A percentile compares a stretch with the other conserved stretches of the same genome.
phyloP scores from a whole-genome alignment of 2,797 vertebrate species.

The Aphelocoma californica region DNA sequence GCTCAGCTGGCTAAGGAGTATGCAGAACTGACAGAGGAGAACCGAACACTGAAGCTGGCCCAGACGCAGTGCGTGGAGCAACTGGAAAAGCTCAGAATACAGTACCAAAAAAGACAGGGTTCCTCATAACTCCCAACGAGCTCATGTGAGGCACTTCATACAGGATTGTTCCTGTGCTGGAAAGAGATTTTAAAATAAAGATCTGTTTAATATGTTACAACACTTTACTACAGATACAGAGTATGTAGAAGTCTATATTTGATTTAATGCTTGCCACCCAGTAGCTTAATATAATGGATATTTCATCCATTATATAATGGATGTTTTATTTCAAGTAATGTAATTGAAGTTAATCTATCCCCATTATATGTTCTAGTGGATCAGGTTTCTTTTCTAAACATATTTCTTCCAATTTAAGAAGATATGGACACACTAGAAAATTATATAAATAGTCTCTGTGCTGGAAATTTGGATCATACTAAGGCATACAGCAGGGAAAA shows the following conservation, averaged over 20 bases:
- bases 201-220: slow-evolving; percentile 50
- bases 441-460: slow-evolving; percentile 60
- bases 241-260: slow-evolving; percentile 55
- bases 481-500: slow-evolving; percentile 30
- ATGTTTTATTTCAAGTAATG: slow-evolving; percentile 70
- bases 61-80: slow-evolving; percentile 89
- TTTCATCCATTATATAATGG: slow-evolving; percentile 69
- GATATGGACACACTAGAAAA: slow-evolving; percentile 49
- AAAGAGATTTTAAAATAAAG: slow-evolving; percentile 56
- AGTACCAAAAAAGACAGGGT: slow-evolving; percentile 85
- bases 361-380: slow-evolving; percentile 62
- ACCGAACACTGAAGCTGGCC: slow-evolving; percentile 85
- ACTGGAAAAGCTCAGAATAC: slow-evolving; percentile 88
- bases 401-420: slow-evolving; percentile 68
- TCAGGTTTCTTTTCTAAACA: slow-evolving; percentile 66
- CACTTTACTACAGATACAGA: slow-evolving; percentile 55
- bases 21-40: slow-evolving; percentile 89
- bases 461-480: slow-evolving; percentile 57
- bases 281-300: slow-evolving; percentile 70
- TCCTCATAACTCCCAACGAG: slow-evolving; percentile 83
- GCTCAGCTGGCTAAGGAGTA: slow-evolving; percentile 90
- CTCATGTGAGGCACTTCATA: slow-evolving; percentile 2
- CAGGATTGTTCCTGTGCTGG: slow-evolving; percentile 17
- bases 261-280: slow-evolving; percentile 60
- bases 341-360: slow-evolving; percentile 64